Evolutionary conservation across 2,888 invertebrate genomes (phyloP).

Genomic region (Papilio protenor): DNA sequence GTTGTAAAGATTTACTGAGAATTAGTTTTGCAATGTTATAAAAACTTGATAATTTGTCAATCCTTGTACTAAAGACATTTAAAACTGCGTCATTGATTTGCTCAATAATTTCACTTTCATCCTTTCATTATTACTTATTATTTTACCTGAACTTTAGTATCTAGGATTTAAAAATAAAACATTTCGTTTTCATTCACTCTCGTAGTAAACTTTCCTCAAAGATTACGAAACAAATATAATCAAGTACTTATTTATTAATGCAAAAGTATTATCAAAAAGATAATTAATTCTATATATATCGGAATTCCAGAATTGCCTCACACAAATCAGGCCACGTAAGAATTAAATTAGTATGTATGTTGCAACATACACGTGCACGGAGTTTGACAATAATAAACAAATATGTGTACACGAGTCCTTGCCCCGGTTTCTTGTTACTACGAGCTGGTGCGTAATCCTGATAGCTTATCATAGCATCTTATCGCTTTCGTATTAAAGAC

Average conservation of each 20-base stretch:
- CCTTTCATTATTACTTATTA: neutral
- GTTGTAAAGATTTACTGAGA: neutral
- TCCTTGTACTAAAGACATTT: no score
- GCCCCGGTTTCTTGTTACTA: conserved; percentile 81
- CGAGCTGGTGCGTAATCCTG: conserved; percentile 72
- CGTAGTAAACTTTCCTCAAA: neutral
- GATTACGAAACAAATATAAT: neutral
- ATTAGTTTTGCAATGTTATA: neutral
- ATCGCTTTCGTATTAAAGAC: conserved; percentile 72
- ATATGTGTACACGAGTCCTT: conserved; percentile 74
- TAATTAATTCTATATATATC: conserved; percentile 16
- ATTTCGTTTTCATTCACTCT: neutral
- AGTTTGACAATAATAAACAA: conserved; percentile 74
- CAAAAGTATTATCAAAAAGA: conserved; percentile 29
- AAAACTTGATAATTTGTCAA: neutral
- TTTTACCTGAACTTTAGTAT: neutral
- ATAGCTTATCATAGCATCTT: conserved; percentile 77
- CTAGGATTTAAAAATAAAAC: no score
- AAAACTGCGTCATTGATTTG: no score
- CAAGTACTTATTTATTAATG: neutral
- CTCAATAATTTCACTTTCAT: no score
- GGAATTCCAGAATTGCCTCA: conserved; percentile 40
- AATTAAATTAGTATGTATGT: conserved; percentile 55
- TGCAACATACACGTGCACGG: conserved; percentile 74
- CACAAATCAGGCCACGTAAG: conserved; percentile 50